Evolutionary conservation across 2,888 invertebrate genomes (phyloP), one percentile per base, ranked within the genome.

Genomic region (Chromoteleia sp.): DNA sequence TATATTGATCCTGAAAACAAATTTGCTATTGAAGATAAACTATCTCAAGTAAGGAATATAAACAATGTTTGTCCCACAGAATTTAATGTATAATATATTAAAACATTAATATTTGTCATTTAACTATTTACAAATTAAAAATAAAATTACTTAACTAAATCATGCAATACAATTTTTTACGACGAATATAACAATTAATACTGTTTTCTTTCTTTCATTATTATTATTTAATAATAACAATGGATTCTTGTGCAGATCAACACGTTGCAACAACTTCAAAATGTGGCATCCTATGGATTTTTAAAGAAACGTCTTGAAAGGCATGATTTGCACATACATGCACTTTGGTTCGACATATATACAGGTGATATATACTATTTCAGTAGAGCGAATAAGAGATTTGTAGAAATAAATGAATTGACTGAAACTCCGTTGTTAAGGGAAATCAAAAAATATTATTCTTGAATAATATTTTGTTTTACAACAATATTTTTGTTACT

Each of bases 291-390:
- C 10, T 98, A 98, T 89, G 97, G 97, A 41, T 98, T 98, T 92
- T 92, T 98, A 36, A 96, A 96, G 88, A 95, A 95, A 81, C 94
- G 97, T 0, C 92, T 98, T 12, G 95, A 96, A 90, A 94, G 94
- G 45, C 96, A 97, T 86, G 95, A 97, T 89, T 93, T 98, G 43
- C 97, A 97, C 87, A 96, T 98, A 84, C 98, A 98, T 88, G 99
- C 98, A 0, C 93, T 99, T 39, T 99, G 99, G 99, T 98, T 99
- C 91, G 99, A 99, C 91, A 97, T 99, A 90, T 98, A 98, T 0
- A 97, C 98, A 0, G 99, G 98, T 0, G 98, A 98, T 91, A 97
- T 99, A 87, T 98, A 97, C 91, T 97, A 97, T 92, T 99, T 99
- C 90, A 98, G 98, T 89, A 94, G 98, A 86, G 95, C 95, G 25